Evolutionary conservation across 2,113 vertebrate genomes (phyloP).

Genomic region (Empidonax traillii): DNA sequence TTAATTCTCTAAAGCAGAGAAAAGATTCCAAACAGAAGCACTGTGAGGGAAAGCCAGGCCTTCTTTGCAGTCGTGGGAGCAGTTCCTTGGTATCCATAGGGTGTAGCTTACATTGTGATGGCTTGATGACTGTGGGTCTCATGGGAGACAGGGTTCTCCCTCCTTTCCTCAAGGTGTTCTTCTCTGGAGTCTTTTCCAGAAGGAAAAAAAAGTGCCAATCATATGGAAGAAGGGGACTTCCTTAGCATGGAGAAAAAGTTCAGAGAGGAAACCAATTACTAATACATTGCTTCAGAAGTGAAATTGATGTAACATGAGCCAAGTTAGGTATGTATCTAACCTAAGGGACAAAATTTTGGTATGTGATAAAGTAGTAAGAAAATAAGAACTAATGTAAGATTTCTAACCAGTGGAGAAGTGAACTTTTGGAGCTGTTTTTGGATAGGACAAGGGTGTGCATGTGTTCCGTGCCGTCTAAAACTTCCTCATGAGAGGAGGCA

Average conservation of each 20-base stretch:
- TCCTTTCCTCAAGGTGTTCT: accelerated
- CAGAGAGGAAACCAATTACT: neutral
- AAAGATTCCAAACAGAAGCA: neutral
- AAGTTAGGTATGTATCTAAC: neutral
- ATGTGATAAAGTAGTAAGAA: neutral
- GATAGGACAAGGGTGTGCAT: accelerated
- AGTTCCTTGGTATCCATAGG: neutral
- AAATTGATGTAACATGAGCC: neutral
- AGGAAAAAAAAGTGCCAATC: neutral
- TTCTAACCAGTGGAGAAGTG: neutral
- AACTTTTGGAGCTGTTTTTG: neutral
- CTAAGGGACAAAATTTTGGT: neutral
- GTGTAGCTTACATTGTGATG: accelerated
- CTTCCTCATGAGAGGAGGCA: neutral
- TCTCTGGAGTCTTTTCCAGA: neutral
- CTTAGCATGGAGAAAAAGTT: neutral
- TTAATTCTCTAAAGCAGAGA: neutral
- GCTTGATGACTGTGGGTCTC: neutral
- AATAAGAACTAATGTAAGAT: neutral
- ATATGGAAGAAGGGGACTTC: neutral
- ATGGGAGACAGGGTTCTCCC: neutral
- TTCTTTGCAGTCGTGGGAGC: neutral
- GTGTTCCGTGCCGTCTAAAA: neutral
- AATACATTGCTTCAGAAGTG: neutral
- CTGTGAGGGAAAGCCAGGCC: neutral